phyloP scores from a whole-genome alignment of 1,140 invertebrate genomes.

The Holcopasites calliopsidis region DNA sequence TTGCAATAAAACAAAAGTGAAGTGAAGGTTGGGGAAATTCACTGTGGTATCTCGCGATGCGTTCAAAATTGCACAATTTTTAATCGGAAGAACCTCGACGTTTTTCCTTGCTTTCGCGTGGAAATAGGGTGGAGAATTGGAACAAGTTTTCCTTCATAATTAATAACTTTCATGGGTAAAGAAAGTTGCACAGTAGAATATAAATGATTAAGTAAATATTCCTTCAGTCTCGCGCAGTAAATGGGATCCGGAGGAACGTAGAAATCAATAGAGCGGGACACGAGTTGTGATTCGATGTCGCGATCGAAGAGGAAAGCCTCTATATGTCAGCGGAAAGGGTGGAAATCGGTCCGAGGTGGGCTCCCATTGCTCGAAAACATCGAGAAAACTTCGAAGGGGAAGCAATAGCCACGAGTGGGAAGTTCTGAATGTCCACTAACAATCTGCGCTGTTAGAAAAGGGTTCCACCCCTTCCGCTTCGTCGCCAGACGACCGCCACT shows the following conservation, averaged over 20 bases:
- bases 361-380: conserved; percentile 56
- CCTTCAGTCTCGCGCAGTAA: no score
- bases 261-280: no score
- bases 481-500: not conserved
- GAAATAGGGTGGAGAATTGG: not conserved
- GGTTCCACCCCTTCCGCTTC: not conserved
- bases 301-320: not conserved
- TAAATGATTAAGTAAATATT: no score
- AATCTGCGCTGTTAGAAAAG: conserved; percentile 55
- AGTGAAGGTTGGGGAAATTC: not conserved
- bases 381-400: conserved; percentile 61
- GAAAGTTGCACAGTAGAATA: not conserved
- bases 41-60: not conserved
- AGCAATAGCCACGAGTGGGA: conserved; percentile 69
- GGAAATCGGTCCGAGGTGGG: not conserved
- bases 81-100: conserved; percentile 8
- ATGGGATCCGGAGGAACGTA: not conserved
- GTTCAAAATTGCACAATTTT: conserved; percentile 13
- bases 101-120: not conserved
- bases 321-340: not conserved
- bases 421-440: conserved; percentile 73
- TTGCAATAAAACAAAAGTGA: conserved; percentile 8
- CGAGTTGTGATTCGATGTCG: conserved; percentile 4
- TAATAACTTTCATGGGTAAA: not conserved
- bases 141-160: not conserved